A percentile compares a stretch with the other conserved stretches of the same genome.
phyloP scores from a whole-genome alignment of 2,888 invertebrate species.

The Lycocerus yunnanus region DNA sequence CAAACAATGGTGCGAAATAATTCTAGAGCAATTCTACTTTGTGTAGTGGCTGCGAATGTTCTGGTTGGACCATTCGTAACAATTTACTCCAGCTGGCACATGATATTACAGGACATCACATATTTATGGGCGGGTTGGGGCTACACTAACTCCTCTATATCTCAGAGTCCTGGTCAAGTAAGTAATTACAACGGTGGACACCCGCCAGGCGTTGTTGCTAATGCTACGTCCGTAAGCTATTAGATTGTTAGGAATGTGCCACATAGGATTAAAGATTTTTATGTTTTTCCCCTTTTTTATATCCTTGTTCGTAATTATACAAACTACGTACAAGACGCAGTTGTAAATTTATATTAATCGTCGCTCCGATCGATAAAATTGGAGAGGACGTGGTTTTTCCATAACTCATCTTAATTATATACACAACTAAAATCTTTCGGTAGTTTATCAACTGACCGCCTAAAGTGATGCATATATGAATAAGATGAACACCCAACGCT shows the following conservation, averaged over 20 bases:
- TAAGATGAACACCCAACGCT: slow-evolving; percentile 9
- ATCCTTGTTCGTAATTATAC: slow-evolving; percentile 22
- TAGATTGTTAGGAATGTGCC: slow-evolving; percentile 43
- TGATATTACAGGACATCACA: slow-evolving; percentile 58
- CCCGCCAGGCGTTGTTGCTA: slow-evolving; percentile 43
- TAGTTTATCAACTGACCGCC: background rate
- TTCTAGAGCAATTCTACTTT: slow-evolving; percentile 49
- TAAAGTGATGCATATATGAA: background rate
- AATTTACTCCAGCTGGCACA: slow-evolving; percentile 58
- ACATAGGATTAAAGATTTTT: slow-evolving; percentile 43
- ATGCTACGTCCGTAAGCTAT: slow-evolving; percentile 42
- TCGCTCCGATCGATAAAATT: background rate
- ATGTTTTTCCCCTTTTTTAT: slow-evolving; percentile 22
- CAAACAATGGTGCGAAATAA: slow-evolving; percentile 49
- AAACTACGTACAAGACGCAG: slow-evolving; percentile 17
- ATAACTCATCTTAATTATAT: background rate
- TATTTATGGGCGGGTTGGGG: slow-evolving; percentile 55
- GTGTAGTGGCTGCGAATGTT: slow-evolving; percentile 49
- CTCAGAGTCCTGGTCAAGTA: slow-evolving; percentile 50
- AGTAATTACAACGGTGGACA: slow-evolving; percentile 52
- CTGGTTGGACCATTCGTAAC: slow-evolving; percentile 56
- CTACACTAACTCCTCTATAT: slow-evolving; percentile 44
- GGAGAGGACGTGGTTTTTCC: background rate
- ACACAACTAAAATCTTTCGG: background rate
- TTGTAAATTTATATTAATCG: slow-evolving; percentile 11